phyloP scores from a whole-genome alignment of 2,888 invertebrate genomes.

The Andrena minutula region DNA sequence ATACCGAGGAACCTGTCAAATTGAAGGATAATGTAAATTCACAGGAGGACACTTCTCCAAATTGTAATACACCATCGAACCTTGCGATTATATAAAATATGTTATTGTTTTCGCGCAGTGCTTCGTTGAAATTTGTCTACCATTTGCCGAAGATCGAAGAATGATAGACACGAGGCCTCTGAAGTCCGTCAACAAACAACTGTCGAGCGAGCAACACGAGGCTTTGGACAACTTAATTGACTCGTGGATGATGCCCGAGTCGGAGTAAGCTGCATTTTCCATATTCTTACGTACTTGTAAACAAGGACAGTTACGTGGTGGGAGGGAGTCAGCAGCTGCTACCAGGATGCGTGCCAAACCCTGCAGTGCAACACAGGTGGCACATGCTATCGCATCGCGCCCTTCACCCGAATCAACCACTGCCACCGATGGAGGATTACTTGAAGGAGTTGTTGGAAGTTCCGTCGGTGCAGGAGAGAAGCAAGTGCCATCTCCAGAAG shows the following conservation, averaged over 20 bases:
- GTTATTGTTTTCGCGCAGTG: conserved; percentile 40
- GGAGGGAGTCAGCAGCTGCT: conserved; percentile 54
- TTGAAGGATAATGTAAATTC: not conserved
- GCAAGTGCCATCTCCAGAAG: conserved; percentile 43
- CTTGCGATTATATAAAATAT: not conserved
- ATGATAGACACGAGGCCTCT: conserved; percentile 48
- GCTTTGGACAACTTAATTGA: conserved; percentile 59
- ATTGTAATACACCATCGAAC: not conserved
- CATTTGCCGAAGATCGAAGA: conserved; percentile 61
- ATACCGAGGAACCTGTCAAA: not conserved
- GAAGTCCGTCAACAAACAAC: conserved; percentile 52
- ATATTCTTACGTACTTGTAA: conserved; percentile 3
- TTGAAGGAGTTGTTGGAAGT: conserved; percentile 65
- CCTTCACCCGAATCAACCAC: conserved; percentile 71
- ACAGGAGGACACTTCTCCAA: conserved; percentile 13
- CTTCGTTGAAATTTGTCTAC: conserved; percentile 59
- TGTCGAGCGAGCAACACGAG: conserved; percentile 55
- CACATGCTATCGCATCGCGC: conserved; percentile 75
- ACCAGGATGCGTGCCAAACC: conserved; percentile 71
- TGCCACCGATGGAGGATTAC: conserved; percentile 69
- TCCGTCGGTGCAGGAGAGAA: conserved; percentile 58
- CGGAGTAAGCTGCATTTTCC: conserved; percentile 25
- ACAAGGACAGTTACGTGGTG: conserved; percentile 18
- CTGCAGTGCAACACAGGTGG: conserved; percentile 73
- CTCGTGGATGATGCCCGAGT: conserved; percentile 45